Evolutionary conservation across 2,797 vertebrate species (phyloP).

Genomic region (Muscicapa comitata): DNA sequence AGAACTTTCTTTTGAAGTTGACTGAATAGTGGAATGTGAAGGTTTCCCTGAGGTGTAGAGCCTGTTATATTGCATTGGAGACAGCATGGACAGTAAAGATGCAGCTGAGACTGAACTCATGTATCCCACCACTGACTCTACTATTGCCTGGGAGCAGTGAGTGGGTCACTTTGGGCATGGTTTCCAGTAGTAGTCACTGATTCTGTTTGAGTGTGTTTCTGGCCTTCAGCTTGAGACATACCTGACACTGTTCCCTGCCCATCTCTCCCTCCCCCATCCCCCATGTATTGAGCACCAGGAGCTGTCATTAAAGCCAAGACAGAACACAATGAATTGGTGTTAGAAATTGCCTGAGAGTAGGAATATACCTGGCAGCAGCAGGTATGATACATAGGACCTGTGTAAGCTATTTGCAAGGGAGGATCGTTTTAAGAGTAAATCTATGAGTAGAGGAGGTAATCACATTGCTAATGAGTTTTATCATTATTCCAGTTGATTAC

Average conservation of each 20-base stretch:
- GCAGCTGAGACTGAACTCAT: not conserved
- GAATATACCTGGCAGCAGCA: not conserved
- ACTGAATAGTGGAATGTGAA: not conserved
- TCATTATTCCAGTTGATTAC: conserved; percentile 12
- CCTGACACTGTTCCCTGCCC: not conserved
- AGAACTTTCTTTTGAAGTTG: not conserved
- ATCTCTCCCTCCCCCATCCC: accelerated
- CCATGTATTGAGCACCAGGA: not conserved
- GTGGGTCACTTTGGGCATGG: not conserved
- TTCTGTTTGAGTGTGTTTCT: not conserved
- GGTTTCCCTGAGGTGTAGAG: not conserved
- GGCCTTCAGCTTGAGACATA: not conserved
- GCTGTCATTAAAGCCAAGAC: not conserved
- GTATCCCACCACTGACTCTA: not conserved
- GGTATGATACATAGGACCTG: not conserved
- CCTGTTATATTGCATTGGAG: not conserved
- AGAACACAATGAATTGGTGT: not conserved
- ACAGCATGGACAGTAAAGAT: not conserved
- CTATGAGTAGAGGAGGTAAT: not conserved
- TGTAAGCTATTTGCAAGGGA: not conserved
- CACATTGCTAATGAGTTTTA: not conserved
- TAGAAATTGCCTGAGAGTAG: not conserved
- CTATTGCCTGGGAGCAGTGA: not conserved
- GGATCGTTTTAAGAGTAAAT: not conserved
- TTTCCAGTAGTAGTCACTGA: not conserved